phyloP scores from a whole-genome alignment of 2,888 invertebrate genomes.

The Endotricha flammealis region DNA sequence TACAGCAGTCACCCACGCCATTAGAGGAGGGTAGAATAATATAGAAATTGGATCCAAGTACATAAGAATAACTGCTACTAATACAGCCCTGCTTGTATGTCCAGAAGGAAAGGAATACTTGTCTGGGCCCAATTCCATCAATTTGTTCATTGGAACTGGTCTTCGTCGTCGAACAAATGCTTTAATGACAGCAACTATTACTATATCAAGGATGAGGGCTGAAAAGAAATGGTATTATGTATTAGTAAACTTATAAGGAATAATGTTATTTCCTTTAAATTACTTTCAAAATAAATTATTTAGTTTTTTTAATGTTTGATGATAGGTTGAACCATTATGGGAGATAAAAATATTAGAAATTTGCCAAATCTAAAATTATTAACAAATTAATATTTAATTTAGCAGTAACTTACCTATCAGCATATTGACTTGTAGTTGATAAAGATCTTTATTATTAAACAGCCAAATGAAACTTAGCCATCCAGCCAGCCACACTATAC shows the following conservation, averaged over 20 bases:
- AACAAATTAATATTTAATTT: no score
- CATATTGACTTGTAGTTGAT: slow-evolving; percentile 92
- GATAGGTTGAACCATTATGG: no score
- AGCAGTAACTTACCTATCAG: slow-evolving; percentile 86
- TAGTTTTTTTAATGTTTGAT: no score
- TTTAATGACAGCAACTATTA: slow-evolving; percentile 87
- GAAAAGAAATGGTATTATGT: slow-evolving; percentile 27
- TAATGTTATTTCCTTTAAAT: no score
- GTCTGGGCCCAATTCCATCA: slow-evolving; percentile 87
- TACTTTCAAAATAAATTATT: no score
- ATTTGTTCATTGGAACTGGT: slow-evolving; percentile 84
- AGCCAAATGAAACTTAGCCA: slow-evolving; percentile 89
- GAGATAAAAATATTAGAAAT: no score
- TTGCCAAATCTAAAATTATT: no score
- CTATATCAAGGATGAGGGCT: slow-evolving; percentile 89
- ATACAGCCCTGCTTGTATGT: slow-evolving; percentile 90
- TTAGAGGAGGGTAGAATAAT: slow-evolving; percentile 79
- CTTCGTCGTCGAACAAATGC: slow-evolving; percentile 86
- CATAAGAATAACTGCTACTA: slow-evolving; percentile 85
- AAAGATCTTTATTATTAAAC: slow-evolving; percentile 81
- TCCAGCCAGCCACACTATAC: slow-evolving; percentile 89
- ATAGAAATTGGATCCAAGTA: slow-evolving; percentile 80
- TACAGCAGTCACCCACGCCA: slow-evolving; percentile 87
- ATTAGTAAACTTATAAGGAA: no score
- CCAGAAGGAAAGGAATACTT: slow-evolving; percentile 96